Evolutionary conservation across 1,140 invertebrate genomes (phyloP).

Genomic region (Ips nitidus): DNA sequence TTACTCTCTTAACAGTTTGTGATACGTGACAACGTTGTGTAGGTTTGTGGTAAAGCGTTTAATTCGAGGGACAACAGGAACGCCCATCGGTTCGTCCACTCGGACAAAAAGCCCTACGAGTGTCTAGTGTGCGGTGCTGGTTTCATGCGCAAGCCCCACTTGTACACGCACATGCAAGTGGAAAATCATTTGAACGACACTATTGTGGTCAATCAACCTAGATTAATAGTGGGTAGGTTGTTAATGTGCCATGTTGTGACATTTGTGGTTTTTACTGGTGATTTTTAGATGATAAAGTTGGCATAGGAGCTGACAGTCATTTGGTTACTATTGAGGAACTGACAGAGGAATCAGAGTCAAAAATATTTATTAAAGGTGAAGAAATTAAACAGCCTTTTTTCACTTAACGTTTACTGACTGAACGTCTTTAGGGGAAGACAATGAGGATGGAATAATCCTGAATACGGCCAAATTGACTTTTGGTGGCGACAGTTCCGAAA

Average conservation of each 20-base stretch:
- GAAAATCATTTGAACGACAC: conserved; percentile 69
- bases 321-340: conserved; percentile 35
- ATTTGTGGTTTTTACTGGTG: not conserved
- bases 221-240: conserved; percentile 54
- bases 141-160: conserved; percentile 80
- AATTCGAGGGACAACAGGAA: conserved; percentile 82
- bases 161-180: conserved; percentile 76
- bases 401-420: not conserved
- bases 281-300: conserved; percentile 26
- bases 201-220: conserved; percentile 77
- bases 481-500: conserved; percentile 41
- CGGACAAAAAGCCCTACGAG: conserved; percentile 83
- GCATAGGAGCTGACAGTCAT: conserved; percentile 20
- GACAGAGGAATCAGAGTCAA: conserved; percentile 51
- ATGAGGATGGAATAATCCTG: conserved; percentile 58
- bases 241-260: not conserved
- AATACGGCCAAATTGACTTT: conserved; percentile 54
- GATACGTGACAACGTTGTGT: not conserved
- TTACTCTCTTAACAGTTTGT: not conserved
- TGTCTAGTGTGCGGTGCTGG: conserved; percentile 77
- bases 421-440: conserved; percentile 44
- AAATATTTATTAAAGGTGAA: conserved; percentile 57
- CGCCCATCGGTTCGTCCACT: conserved; percentile 81
- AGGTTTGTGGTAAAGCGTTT: conserved; percentile 81
- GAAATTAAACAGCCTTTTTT: conserved; percentile 50